phyloP scores from a whole-genome alignment of 2,797 vertebrate species.

The Lemur catta region DNA sequence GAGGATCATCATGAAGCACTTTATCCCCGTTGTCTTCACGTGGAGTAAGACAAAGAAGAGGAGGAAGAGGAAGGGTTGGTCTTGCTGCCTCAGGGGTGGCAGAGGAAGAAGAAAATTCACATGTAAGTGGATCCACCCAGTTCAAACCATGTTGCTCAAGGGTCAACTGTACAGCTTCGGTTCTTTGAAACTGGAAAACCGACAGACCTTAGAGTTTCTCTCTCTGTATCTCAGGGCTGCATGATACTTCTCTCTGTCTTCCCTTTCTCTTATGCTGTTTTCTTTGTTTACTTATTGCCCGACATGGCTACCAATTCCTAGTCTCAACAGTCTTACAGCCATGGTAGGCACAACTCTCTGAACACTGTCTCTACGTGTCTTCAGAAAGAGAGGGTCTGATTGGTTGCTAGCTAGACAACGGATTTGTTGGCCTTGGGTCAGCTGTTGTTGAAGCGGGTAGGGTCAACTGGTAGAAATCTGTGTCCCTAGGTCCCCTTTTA shows the following conservation, averaged over 20 bases:
- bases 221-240: background rate
- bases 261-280: background rate
- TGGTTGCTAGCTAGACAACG: background rate
- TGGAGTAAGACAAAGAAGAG: background rate
- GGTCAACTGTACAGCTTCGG: background rate
- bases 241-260: background rate
- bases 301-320: background rate
- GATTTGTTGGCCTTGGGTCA: background rate
- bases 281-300: background rate
- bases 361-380: background rate
- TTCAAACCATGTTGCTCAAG: background rate
- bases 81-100: background rate
- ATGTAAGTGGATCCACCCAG: background rate
- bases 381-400: background rate
- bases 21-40: background rate
- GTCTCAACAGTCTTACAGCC: background rate
- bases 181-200: background rate
- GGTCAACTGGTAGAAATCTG: background rate
- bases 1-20: background rate
- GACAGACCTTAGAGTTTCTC: background rate
- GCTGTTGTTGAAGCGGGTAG: background rate
- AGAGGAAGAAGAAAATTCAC: background rate
- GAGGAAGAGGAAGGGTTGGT: background rate
- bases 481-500: background rate
- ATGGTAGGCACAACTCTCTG: background rate